Conservation (phyloP, 1,140 invertebrate species). For the Cyphomyrmex costatus region DNA sequence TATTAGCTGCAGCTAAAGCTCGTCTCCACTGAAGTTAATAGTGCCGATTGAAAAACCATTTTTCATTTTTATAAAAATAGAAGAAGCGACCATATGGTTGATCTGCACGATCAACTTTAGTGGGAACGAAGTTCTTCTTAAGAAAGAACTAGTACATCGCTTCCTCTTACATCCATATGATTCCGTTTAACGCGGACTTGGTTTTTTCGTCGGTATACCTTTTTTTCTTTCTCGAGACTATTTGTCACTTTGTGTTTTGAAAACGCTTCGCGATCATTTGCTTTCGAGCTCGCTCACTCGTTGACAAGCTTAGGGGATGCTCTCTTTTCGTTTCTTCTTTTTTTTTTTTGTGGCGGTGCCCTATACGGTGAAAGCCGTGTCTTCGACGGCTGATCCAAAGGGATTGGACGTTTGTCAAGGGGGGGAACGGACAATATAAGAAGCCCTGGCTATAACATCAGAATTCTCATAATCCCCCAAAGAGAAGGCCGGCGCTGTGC, state of each 20-base stretch:
- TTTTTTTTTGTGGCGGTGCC: neutral
- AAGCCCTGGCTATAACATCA: constrained; percentile 66
- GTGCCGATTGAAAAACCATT: too few species aligned
- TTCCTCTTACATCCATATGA: neutral
- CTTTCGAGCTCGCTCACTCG: constrained; percentile 25
- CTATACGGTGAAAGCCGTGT: constrained; percentile 44
- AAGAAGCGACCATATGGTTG: too few species aligned
- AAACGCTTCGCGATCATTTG: constrained; percentile 38
- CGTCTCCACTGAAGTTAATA: too few species aligned
- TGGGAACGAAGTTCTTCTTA: neutral
- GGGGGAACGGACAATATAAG: constrained; percentile 55
- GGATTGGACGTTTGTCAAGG: constrained; percentile 71
- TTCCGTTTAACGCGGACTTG: constrained; percentile 3
- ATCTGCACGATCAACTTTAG: too few species aligned
- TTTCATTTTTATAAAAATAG: too few species aligned
- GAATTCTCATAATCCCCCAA: constrained; percentile 77
- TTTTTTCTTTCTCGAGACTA: neutral
- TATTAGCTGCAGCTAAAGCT: neutral
- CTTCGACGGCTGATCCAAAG: constrained; percentile 60
- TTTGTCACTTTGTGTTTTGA: constrained; percentile 31
- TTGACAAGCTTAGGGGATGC: constrained; percentile 33
- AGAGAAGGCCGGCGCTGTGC: constrained; percentile 67
- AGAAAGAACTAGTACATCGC: neutral
- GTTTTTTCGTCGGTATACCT: neutral
- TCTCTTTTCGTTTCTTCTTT: constrained; percentile 28